These are phyloP conservation scores for Hemiprocne comata DNA, from an alignment of 2,113 vertebrate genomes.

Conservation along the genomic window DNA sequence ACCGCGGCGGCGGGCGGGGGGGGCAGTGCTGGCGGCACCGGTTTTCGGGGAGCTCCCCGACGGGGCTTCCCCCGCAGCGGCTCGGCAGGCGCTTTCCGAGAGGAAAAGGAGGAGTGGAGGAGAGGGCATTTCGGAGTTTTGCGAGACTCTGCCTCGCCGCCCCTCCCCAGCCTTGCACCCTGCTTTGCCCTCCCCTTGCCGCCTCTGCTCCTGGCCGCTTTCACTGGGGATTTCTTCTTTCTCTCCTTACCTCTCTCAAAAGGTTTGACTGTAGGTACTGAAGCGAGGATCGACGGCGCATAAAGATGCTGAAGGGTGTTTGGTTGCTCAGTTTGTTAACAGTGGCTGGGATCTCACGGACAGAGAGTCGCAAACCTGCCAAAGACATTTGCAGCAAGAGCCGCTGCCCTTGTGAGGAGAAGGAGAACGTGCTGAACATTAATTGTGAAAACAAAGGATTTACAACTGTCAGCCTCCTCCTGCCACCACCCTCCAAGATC, in stretches of 20 bases:
- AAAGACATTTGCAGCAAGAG: conserved; percentile 98
- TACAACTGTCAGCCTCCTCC: conserved; percentile 88
- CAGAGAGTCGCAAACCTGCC: conserved; percentile 93
- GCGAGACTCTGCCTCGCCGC: not conserved
- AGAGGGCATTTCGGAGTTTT: not conserved
- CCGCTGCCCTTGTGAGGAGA: conserved; percentile 94
- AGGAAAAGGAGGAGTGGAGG: not conserved
- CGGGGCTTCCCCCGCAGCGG: not conserved
- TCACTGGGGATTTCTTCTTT: conserved; percentile 69
- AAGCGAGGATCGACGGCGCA: conserved; percentile 71
- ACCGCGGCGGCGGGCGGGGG: not conserved
- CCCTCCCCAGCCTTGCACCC: not conserved
- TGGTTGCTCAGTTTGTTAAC: conserved; percentile 93
- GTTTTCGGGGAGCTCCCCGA: not conserved
- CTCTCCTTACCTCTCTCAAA: conserved; percentile 46
- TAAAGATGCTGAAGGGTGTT: conserved; percentile 96
- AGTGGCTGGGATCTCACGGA: conserved; percentile 88
- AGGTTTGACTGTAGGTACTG: conserved; percentile 75
- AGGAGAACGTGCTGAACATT: conserved; percentile 93
- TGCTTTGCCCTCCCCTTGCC: not conserved
- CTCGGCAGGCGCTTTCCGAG: not conserved
- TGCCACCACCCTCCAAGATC: conserved; percentile 91
- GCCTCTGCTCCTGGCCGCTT: conserved; percentile 36
- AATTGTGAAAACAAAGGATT: conserved; percentile 99
- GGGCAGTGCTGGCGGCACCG: not conserved